Percentiles rank a stretch among this genome's conserved stretches.
Evolutionary conservation across 2,888 invertebrate genomes (phyloP).

Genomic region (Aradus depressus): DNA sequence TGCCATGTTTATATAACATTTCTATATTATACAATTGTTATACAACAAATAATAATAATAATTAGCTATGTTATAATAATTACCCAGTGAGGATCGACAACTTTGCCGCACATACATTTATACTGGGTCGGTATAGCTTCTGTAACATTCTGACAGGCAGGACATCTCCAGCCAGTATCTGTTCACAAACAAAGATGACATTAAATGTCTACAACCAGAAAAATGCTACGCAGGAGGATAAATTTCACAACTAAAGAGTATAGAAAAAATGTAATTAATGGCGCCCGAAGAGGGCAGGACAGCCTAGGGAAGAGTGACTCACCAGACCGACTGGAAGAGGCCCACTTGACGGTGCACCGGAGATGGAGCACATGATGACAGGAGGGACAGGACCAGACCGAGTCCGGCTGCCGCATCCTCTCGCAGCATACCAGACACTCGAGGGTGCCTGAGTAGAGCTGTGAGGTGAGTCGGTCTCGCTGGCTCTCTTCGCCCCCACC

Average conservation of each 20-base stretch:
- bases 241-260: not conserved
- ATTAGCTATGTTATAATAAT: not conserved
- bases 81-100: conserved; percentile 57
- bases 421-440: conserved; percentile 96
- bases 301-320: not conserved
- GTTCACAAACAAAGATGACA: too few species aligned
- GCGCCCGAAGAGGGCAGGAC: too few species aligned
- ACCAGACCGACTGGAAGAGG: conserved; percentile 57
- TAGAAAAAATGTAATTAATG: too few species aligned
- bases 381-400: conserved; percentile 81
- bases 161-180: conserved; percentile 87
- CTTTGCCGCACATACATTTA: conserved; percentile 81
- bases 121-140: conserved; percentile 66
- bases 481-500: conserved; percentile 40
- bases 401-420: conserved; percentile 57
- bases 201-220: too few species aligned
- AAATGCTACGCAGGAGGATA: too few species aligned
- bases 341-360: conserved; percentile 85
- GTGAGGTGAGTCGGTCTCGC: conserved; percentile 70
- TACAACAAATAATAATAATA: not conserved
- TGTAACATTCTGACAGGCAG: conserved; percentile 82
- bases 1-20: not conserved
- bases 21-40: not conserved
- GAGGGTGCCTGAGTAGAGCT: conserved; percentile 65
- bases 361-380: conserved; percentile 91